These are phyloP conservation scores for Porites cylindrica DNA, from an alignment of 92 coral and sea anemone species.

Conservation along the genomic window DNA sequence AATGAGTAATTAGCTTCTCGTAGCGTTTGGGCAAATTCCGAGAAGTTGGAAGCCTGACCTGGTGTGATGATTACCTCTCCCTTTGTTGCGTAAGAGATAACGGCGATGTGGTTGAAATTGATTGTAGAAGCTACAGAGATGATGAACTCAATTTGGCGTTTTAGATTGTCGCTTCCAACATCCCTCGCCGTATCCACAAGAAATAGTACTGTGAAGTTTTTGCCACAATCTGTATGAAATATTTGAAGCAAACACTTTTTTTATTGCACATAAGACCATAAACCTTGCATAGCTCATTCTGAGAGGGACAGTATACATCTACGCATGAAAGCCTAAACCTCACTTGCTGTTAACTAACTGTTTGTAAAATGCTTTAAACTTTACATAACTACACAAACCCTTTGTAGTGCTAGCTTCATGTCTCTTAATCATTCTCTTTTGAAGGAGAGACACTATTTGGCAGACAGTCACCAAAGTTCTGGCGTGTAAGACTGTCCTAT, in stretches of 20 bases:
- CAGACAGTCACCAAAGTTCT: no score
- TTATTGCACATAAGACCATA: no score
- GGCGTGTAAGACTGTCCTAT: no score
- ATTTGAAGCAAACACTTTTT: background rate
- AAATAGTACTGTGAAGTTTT: constrained; percentile 1
- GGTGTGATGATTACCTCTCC: constrained; percentile 7
- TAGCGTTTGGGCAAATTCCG: constrained; percentile 34
- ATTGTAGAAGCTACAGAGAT: constrained; percentile 23
- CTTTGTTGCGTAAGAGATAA: constrained; percentile 23
- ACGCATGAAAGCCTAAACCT: background rate
- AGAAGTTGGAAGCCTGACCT: constrained; percentile 20
- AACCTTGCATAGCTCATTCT: no score
- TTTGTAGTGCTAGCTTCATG: no score
- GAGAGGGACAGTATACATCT: no score
- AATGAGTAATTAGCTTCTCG: constrained; percentile 25
- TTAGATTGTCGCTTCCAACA: constrained; percentile 24
- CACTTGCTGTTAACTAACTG: background rate
- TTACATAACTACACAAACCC: no score
- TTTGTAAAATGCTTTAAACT: background rate
- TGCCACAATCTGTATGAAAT: constrained; percentile 16
- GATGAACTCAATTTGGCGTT: constrained; percentile 34
- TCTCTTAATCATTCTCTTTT: no score
- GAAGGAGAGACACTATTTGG: no score
- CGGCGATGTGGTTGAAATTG: constrained; percentile 6
- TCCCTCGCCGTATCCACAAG: constrained; percentile 26